Evolutionary conservation across 2,113 vertebrate genomes (phyloP).

Genomic region (Athene noctua): DNA sequence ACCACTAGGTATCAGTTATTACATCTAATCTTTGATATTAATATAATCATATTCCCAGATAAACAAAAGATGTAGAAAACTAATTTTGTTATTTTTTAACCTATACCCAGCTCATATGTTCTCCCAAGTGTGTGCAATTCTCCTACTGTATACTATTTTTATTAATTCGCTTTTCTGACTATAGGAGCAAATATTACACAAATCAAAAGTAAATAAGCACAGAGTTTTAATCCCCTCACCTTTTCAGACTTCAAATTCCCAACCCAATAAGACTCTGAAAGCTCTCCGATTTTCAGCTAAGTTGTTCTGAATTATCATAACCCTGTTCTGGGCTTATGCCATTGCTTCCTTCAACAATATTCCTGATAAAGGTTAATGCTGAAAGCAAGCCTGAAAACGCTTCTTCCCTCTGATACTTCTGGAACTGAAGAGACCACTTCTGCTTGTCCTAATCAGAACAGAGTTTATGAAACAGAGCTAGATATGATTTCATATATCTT

Average conservation of each 20-base stretch:
- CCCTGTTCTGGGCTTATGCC: neutral
- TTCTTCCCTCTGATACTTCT: neutral
- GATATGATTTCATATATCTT: neutral
- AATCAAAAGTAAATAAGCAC: neutral
- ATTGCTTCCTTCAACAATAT: neutral
- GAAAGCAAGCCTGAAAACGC: neutral
- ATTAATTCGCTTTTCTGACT: conserved; percentile 1
- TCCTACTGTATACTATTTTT: neutral
- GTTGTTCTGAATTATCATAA: neutral
- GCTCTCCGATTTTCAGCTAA: neutral
- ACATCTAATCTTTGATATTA: conserved; percentile 42
- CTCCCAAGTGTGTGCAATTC: neutral
- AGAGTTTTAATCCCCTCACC: neutral
- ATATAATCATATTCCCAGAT: conserved; percentile 55
- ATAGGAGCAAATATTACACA: conserved; percentile 16
- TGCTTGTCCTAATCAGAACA: neutral
- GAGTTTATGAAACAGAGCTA: neutral
- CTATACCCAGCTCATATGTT: neutral
- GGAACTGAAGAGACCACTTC: neutral
- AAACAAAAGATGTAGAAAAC: conserved; percentile 23
- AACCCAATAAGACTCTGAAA: neutral
- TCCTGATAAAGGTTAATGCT: neutral
- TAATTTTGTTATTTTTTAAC: conserved; percentile 45
- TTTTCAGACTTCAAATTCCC: neutral
- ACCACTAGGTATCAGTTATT: conserved; percentile 7